Evolutionary conservation across 2,113 vertebrate species (phyloP), one percentile per base, ranked within the genome.

Genomic region (Eudyptes chrysolophus): DNA sequence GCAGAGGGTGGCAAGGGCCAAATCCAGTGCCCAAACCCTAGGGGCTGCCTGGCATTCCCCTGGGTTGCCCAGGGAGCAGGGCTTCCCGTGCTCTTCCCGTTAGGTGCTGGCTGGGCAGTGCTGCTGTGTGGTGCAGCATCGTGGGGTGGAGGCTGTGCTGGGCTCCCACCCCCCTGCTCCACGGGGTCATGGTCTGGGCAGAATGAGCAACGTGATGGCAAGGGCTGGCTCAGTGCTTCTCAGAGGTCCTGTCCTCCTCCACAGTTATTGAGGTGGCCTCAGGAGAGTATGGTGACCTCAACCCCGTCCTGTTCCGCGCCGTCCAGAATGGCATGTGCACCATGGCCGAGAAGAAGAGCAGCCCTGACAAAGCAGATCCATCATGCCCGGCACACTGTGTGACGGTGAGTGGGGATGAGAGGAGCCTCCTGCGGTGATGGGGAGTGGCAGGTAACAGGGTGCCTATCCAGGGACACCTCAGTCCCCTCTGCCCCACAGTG

Each of bases 211-310:
- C 49, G 68, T 14, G 29, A 38, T 77, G n/a, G 26, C 34, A n/a
- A 66, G 71, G 58, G 49, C 27, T 61, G 54, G 21, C 65, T 84
- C 87, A 49, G 72, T 46, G 2, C 29, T 52, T 76, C 66, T 95
- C 71, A 61, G 74, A 51, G 64, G 2, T 87, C 87, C 15, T 58
- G 58, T 95, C 48, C 78, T 55, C 95, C 87, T 87, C 66, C 68
- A 25, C 95, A 99, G 99, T 99, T 98, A 99, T 99, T 4, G 99
- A 99, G 97, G 99, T 99, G 96, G 99, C 99, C 12, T 99, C 99
- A 13, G 99, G 99, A 36, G 99, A 99, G 90, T 99, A 99, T 0
- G 99, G 99, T 27, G 99, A 99, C 97, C 98, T 99, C 97, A 99
- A 99, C 93, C 99, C 99, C 1, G 98, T 99, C 94, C 98, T 99